Evolutionary conservation across 2,888 invertebrate species (phyloP), one percentile per base, ranked within the genome.

Genomic region (Dendrolimus houi): DNA sequence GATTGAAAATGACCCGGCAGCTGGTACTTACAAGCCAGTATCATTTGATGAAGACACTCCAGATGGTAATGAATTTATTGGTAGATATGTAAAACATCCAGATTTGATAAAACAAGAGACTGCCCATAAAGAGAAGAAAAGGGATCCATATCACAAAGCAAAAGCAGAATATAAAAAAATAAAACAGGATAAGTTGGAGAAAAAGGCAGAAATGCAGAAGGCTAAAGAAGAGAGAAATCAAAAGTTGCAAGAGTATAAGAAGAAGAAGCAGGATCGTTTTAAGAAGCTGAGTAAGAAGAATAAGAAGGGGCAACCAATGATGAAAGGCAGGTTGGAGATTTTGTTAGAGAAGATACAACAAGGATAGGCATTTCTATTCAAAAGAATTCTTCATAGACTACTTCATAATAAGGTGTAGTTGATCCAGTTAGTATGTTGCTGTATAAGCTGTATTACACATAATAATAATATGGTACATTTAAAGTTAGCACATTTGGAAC

Each of bases 261-360:
- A 94, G 71, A 94, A 94, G 67, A 96, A 95, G 67, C 87, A 92
- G 55, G 93, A 94, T 55, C 93, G 92, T 59, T 94, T 92, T 62
- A 96, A 95, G 81, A 94, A 93, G 63, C 81, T 97, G 53, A 94
- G 94, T 55, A 94, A 94, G 74, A 95, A 94, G 74, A 97, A 95
- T 0, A 94, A 93, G 68, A 95, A 93, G 69, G 97, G 97, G 0
- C 97, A 97, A 74, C 97, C 97, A 0, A 85, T 96, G 1, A 97
- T 97, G 96, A 95, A 94, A 59, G 94, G 94, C 57, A 91, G 96
- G 66, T 90, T 97, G 74, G 94, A 97, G 81, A 77, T 96, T 72
- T 84, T 97, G 57, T 82, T 96, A 13, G 94, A 96, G 71, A 94
- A 95, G 81, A 95, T 97, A 66, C 93, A 95, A 78, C 87, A 87